Conservation (phyloP, 53 echinoderm and acorn worm species). For the Holothuria scabra region DNA sequence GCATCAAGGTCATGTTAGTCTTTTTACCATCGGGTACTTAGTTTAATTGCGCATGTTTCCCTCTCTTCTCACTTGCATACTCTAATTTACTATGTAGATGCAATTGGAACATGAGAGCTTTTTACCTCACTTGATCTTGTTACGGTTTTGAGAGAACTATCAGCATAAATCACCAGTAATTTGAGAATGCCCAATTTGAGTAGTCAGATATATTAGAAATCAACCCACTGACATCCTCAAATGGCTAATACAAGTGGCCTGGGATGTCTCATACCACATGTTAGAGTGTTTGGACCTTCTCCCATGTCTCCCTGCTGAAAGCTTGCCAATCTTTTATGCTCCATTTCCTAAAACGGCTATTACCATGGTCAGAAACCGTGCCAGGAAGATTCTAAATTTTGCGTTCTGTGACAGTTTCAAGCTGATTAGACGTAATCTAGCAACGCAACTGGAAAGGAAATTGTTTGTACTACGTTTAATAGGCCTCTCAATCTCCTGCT, state of each 20-base stretch:
- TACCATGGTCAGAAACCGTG: slow-evolving; percentile 21
- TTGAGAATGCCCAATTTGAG: neutral
- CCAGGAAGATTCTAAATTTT: neutral
- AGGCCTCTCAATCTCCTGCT: no score
- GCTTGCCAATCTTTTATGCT: slow-evolving; percentile 28
- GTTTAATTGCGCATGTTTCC: no score
- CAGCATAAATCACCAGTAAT: slow-evolving; percentile 11
- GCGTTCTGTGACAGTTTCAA: slow-evolving; percentile 10
- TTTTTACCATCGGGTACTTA: no score
- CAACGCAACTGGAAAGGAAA: neutral
- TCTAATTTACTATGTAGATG: neutral
- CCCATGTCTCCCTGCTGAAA: no score
- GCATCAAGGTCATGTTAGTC: no score
- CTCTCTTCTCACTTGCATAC: no score
- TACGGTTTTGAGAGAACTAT: neutral
- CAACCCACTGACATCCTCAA: no score
- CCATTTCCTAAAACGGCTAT: slow-evolving; percentile 36
- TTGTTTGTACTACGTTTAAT: no score
- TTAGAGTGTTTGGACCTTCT: no score
- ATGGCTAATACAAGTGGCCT: no score
- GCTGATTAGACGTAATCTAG: neutral
- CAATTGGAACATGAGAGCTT: neutral
- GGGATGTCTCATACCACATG: no score
- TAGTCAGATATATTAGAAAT: no score
- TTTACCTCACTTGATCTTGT: neutral